phyloP scores from a whole-genome alignment of 2,113 vertebrate species.

The Coturnix japonica region DNA sequence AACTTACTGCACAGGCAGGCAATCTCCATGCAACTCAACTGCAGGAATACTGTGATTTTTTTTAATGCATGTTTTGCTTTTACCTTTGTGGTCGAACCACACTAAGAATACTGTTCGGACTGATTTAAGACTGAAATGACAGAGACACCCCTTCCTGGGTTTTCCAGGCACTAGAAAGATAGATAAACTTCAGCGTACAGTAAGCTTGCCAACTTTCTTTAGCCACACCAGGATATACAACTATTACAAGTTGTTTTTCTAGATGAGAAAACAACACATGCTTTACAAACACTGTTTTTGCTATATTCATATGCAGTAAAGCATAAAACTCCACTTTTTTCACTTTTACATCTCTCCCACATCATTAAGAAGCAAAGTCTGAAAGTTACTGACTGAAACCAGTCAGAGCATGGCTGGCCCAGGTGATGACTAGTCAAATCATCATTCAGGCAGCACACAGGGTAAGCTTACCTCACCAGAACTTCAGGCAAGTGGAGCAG shows the following conservation, averaged over 20 bases:
- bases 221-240: background rate
- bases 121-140: constrained; percentile 21
- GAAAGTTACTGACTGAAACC: background rate
- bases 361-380: background rate
- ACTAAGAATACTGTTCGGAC: background rate
- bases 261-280: background rate
- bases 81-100: background rate
- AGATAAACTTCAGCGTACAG: background rate
- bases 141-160: constrained; percentile 8
- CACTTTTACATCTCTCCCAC: background rate
- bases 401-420: background rate
- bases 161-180: constrained; percentile 39
- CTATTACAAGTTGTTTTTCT: background rate
- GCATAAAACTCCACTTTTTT: background rate
- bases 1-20: background rate
- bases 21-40: background rate
- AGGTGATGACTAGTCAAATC: background rate
- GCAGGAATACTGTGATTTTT: background rate
- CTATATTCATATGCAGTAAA: background rate
- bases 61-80: constrained; percentile 10
- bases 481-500: fast-evolving
- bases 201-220: background rate
- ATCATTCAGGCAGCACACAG: fast-evolving
- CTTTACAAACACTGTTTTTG: background rate
- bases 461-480: background rate